Base-by-base conservation (phyloP, 2,797 vertebrate genomes). In the Oryzias sinensis region DNA sequence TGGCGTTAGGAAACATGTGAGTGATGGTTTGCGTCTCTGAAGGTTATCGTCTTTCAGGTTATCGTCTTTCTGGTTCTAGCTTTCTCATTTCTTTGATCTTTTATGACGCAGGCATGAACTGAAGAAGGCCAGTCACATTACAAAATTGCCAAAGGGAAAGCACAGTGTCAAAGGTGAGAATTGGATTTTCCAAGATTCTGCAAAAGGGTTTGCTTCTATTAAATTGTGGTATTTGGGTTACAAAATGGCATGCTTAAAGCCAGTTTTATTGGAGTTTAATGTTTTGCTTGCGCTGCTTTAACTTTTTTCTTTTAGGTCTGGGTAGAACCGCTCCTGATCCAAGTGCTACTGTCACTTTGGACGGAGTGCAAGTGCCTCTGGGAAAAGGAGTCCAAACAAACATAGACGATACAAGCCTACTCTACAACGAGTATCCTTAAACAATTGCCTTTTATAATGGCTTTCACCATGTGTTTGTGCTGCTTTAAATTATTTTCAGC, bases 341-440 rank as follows among this genome's bases (percentile, higher is more conserved):
- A 37, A 72, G 83, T 3, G 93, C 93, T 13, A 89, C 93, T 1
- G 83, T 92, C 25, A 89, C 84, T 56, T 86, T 98, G 72, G 91
- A 96, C 0, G 97, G 94, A 0, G 94, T 97, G n/a, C 93, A 98
- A 50, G 93, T 99, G 72, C 97, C 97, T 29, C 76, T 98, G 20
- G 97, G 97, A 40, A 94, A 93, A 68, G 95, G 95, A 56, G 44
- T 80, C 70, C 72, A 95, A 25, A 95, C 96, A 0, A 95, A 95
- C 81, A 93, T 96, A 14, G 94, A 93, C 1, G 96, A 98, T 84
- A 96, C 97, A 16, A 97, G 95, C 83, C 95, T 99, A 40, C 92
- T 99, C 15, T 99, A 99, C 91, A 99, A 99, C 18, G 97, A 99
- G 97, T 99, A 99, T 99, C 97, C 96, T 99, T 97, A 59, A 16